These are phyloP conservation scores for Electrophaes corylata DNA, from an alignment of 2,888 invertebrate species.

Conservation along the genomic window DNA sequence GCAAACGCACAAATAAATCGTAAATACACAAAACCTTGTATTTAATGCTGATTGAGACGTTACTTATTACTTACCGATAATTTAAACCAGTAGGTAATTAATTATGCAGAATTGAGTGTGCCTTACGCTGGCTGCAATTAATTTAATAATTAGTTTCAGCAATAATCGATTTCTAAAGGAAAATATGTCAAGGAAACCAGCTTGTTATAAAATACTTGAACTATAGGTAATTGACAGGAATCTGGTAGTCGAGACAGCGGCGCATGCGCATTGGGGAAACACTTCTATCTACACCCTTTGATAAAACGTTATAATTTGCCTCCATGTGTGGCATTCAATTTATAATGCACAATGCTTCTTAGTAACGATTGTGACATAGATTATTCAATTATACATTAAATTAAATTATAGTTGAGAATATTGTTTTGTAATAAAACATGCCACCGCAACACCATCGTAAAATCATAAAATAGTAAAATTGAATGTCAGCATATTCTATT, in stretches of 20 bases:
- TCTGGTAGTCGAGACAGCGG: not conserved
- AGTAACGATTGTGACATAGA: too few relatives aligned
- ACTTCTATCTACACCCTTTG: too few relatives aligned
- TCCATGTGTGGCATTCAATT: too few relatives aligned
- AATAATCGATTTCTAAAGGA: conserved; percentile 32
- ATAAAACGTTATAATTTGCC: too few relatives aligned
- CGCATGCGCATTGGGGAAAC: too few relatives aligned
- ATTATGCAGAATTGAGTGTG: conserved; percentile 26
- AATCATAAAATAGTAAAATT: not conserved
- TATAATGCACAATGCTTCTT: too few relatives aligned
- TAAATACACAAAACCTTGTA: not conserved
- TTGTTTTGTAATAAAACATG: not conserved
- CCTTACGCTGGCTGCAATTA: conserved; percentile 30
- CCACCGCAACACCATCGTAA: not conserved
- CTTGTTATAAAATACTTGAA: conserved; percentile 5
- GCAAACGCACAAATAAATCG: not conserved
- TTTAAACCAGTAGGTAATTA: conserved; percentile 3
- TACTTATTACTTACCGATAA: not conserved
- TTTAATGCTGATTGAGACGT: not conserved
- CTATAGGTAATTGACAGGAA: conserved; percentile 3
- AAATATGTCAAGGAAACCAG: conserved; percentile 32
- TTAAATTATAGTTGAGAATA: not conserved
- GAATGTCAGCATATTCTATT: not conserved
- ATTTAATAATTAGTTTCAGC: conserved; percentile 19
- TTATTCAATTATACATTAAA: too few relatives aligned